These are phyloP conservation scores for Ips nitidus DNA, from an alignment of 1,140 invertebrate genomes.

Conservation along the genomic window DNA sequence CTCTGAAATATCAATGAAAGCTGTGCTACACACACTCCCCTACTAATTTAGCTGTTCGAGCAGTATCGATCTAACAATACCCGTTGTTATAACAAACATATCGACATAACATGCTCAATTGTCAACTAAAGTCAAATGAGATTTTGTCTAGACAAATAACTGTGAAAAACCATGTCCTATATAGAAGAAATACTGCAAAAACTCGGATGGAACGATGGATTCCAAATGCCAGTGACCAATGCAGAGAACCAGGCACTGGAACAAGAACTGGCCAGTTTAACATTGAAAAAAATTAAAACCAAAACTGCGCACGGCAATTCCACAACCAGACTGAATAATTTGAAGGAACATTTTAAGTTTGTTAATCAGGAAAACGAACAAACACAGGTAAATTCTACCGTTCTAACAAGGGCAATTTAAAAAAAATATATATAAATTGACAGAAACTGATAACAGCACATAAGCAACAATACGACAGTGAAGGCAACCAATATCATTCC, in stretches of 20 bases:
- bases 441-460: constrained; percentile 60
- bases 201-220: constrained; percentile 71
- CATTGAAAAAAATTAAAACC: constrained; percentile 40
- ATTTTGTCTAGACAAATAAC: too few relatives aligned
- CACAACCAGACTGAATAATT: constrained; percentile 52
- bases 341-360: constrained; percentile 58
- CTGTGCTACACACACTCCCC: too few relatives aligned
- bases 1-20: too few relatives aligned
- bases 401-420: too few relatives aligned
- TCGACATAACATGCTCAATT: too few relatives aligned
- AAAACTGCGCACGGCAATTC: constrained; percentile 38
- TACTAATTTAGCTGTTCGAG: too few relatives aligned
- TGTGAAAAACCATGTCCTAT: constrained; percentile 19
- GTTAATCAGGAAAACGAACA: constrained; percentile 58
- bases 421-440: constrained; percentile 2
- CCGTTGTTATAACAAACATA: not conserved
- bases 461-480: constrained; percentile 62
- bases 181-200: constrained; percentile 65
- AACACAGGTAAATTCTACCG: constrained; percentile 54
- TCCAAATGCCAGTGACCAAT: constrained; percentile 71
- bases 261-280: constrained; percentile 54
- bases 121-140: too few relatives aligned
- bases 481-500: constrained; percentile 60
- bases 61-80: not conserved
- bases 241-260: constrained; percentile 68